These are phyloP conservation scores for Damaliscus lunatus DNA, from an alignment of 2,113 vertebrate genomes.

Conservation along the genomic window DNA sequence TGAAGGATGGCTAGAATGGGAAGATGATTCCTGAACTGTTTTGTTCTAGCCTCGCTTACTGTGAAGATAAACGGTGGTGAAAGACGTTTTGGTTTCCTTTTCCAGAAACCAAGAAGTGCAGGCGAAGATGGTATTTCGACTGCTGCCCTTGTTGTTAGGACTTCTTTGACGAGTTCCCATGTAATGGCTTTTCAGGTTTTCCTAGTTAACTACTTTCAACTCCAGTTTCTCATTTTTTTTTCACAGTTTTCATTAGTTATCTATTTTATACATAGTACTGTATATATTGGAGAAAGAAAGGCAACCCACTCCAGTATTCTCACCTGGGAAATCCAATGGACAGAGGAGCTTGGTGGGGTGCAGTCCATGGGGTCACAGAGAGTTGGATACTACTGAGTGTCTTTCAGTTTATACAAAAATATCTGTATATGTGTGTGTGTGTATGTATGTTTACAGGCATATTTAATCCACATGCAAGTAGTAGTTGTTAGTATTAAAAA, in stretches of 20 bases:
- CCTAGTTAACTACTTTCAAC: background rate
- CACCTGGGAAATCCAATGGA: background rate
- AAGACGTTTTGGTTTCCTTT: background rate
- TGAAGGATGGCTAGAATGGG: background rate
- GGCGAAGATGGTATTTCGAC: background rate
- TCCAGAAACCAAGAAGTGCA: background rate
- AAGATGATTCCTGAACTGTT: background rate
- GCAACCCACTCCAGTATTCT: background rate
- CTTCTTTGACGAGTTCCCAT: background rate
- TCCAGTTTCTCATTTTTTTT: background rate
- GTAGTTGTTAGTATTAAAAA: background rate
- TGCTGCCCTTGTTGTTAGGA: fast-evolving
- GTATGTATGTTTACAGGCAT: background rate
- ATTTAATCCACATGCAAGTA: background rate
- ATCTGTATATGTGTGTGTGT: background rate
- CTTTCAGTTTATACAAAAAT: background rate
- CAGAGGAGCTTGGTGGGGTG: background rate
- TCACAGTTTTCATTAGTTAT: background rate
- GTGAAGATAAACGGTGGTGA: background rate
- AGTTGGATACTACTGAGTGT: background rate
- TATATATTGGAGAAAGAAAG: background rate
- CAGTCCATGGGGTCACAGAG: background rate
- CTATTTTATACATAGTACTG: background rate
- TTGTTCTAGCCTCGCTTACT: background rate
- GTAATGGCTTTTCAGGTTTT: background rate